Percentiles rank a stretch among this genome's conserved stretches.
Conservation (phyloP, 2,797 vertebrate species). For the Neoniphon sammara region DNA sequence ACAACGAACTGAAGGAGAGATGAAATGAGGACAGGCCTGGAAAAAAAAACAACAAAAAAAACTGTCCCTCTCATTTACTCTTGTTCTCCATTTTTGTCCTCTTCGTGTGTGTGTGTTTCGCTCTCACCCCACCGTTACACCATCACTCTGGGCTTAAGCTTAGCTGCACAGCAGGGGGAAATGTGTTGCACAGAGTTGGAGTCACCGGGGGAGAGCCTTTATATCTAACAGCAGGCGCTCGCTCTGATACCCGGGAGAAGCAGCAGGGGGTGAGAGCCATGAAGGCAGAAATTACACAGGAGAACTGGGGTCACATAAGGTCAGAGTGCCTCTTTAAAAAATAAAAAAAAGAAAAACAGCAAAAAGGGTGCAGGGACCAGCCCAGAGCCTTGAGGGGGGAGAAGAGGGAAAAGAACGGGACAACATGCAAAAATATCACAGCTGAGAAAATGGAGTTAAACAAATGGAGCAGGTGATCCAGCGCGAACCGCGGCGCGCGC, state of each 20-base stretch:
- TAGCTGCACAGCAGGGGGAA: constrained; percentile 16
- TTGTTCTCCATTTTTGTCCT: background rate
- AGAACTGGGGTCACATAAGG: constrained; percentile 45
- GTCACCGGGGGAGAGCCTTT: constrained; percentile 36
- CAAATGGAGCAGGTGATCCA: constrained; percentile 8
- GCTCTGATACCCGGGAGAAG: constrained; percentile 29
- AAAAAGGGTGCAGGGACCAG: background rate
- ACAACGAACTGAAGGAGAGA: constrained; percentile 1
- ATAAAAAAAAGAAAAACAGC: constrained; percentile 22
- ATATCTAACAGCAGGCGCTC: constrained; percentile 44
- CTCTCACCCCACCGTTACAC: constrained; percentile 7
- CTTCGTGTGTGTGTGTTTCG: background rate
- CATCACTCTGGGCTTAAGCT: constrained; percentile 11
- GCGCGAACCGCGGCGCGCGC: constrained; percentile 33
- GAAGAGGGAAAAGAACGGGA: background rate
- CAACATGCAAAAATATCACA: background rate
- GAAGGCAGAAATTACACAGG: constrained; percentile 30
- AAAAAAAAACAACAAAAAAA: too few relatives aligned
- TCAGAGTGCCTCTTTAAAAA: constrained; percentile 23
- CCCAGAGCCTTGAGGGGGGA: background rate
- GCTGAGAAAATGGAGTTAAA: constrained; percentile 12
- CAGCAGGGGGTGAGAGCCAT: constrained; percentile 33
- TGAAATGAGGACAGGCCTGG: constrained; percentile 14
- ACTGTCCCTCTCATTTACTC: background rate
- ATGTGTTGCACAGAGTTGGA: constrained; percentile 32